phyloP scores from a whole-genome alignment of 2,888 invertebrate genomes.

The Aspidapion aeneum region DNA sequence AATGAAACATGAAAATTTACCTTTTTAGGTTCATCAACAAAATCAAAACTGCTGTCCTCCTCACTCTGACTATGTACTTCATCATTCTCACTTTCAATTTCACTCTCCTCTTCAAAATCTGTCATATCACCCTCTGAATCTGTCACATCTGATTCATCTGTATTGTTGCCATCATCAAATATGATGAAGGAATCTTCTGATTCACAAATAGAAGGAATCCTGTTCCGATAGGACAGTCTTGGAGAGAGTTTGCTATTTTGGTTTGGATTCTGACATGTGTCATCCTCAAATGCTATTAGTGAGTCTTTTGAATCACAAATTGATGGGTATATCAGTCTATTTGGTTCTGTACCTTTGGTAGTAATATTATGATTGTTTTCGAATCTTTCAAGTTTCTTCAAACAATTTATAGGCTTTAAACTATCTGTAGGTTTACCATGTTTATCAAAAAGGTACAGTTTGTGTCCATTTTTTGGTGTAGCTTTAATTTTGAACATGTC shows the following conservation, averaged over 20 bases:
- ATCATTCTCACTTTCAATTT: conserved; percentile 19
- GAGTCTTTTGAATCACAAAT: conserved; percentile 10
- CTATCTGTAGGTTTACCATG: conserved; percentile 8
- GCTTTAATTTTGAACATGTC: conserved; percentile 11
- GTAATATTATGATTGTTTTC: background rate
- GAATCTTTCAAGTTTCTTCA: background rate
- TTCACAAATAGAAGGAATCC: conserved; percentile 37
- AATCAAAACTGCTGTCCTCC: conserved; percentile 20
- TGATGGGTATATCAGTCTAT: conserved; percentile 12
- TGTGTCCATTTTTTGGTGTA: conserved; percentile 1
- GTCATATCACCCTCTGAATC: conserved; percentile 5
- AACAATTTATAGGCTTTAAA: background rate
- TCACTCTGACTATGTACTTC: conserved; percentile 12
- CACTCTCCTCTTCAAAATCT: conserved; percentile 15
- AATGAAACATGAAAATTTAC: no score
- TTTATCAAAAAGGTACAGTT: background rate
- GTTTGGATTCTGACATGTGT: background rate
- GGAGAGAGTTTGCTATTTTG: background rate
- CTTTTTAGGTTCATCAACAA: conserved; percentile 10
- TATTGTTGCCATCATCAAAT: conserved; percentile 46
- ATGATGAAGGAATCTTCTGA: conserved; percentile 59
- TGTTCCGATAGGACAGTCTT: background rate
- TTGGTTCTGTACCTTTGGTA: background rate
- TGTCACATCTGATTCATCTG: conserved; percentile 16
- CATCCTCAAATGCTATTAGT: conserved; percentile 12